Evolutionary conservation across 2,797 vertebrate genomes (phyloP).

Genomic region (Takifugu ocellatus): DNA sequence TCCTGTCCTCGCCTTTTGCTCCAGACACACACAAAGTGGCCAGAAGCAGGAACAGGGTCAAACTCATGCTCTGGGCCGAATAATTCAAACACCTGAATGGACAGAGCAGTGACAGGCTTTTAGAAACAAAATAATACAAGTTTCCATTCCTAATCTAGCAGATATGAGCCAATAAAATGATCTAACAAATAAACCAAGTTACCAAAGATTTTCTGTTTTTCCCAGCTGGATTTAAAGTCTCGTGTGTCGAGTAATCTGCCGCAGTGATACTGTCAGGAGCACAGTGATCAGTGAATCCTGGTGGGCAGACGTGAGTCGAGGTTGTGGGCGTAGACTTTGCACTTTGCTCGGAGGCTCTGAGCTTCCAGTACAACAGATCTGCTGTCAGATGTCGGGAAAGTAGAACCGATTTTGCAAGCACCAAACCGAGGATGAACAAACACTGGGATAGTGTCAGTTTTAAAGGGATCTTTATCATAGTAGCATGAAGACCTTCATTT

Average conservation of each 20-base stretch:
- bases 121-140: no score
- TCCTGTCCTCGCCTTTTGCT: conserved; percentile 45
- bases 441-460: no score
- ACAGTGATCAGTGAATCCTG: conserved; percentile 7
- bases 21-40: conserved; percentile 46
- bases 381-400: conserved; percentile 30
- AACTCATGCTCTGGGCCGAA: conserved; percentile 62
- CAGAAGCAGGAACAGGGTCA: conserved; percentile 62
- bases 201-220: conserved; percentile 17
- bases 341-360: conserved; percentile 51
- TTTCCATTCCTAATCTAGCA: no score
- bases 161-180: neutral
- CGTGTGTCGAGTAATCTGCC: conserved; percentile 1
- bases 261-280: conserved; percentile 10
- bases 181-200: conserved; percentile 8
- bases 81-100: conserved; percentile 42
- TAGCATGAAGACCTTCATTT: no score
- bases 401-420: conserved; percentile 22
- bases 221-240: conserved; percentile 5
- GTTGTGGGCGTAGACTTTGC: conserved; percentile 36
- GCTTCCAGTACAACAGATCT: conserved; percentile 16
- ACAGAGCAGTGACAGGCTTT: conserved; percentile 15
- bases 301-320: conserved; percentile 1
- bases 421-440: neutral
- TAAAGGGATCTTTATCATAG: no score